Percentiles rank a stretch among this genome's conserved stretches.
phyloP scores from a whole-genome alignment of 2,113 vertebrate genomes.

The Barbus barbus region DNA sequence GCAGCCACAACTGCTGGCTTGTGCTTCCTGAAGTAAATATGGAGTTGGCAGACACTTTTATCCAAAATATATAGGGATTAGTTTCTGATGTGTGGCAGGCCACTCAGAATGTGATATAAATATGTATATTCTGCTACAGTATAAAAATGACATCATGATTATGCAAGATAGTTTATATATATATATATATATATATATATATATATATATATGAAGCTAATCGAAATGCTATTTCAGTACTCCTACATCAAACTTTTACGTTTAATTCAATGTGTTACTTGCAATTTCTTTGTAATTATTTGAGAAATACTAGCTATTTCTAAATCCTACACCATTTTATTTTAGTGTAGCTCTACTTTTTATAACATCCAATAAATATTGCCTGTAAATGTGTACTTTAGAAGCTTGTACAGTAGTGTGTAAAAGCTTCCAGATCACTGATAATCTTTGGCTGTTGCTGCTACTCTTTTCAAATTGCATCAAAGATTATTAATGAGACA shows the following conservation, averaged over 20 bases:
- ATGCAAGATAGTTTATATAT: no score
- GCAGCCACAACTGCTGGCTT: constrained; percentile 5
- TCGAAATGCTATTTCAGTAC: no score
- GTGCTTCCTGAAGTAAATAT: constrained; percentile 25
- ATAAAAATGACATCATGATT: not conserved
- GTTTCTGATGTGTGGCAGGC: not conserved
- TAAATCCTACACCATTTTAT: not conserved
- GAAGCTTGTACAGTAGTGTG: not conserved
- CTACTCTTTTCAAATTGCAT: not conserved
- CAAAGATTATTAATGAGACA: not conserved
- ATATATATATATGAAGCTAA: no score
- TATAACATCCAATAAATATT: not conserved
- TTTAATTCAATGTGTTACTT: no score
- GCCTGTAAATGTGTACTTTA: not conserved
- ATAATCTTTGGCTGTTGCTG: not conserved
- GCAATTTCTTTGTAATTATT: not conserved
- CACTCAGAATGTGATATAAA: not conserved
- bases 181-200: no score
- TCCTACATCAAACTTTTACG: no score
- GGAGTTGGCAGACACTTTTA: not conserved
- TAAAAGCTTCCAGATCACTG: not conserved
- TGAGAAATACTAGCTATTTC: not conserved
- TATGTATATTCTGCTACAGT: not conserved
- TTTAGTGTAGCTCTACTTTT: no score
- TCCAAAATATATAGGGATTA: not conserved